Evolutionary conservation across 1,140 invertebrate genomes (phyloP).

Genomic region (Caenorhabditis latens): DNA sequence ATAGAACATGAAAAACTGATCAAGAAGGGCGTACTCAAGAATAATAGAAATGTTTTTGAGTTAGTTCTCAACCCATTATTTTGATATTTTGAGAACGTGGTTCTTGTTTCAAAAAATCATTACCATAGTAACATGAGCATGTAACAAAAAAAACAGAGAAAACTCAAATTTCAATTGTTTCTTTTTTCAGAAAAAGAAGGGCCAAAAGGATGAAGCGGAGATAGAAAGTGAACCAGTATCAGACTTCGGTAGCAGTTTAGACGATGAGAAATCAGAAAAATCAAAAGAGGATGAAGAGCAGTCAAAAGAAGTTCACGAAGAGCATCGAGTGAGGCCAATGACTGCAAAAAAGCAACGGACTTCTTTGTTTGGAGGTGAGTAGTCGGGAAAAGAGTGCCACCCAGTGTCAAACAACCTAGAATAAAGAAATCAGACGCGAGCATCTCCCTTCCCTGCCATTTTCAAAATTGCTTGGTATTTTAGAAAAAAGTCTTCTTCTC

Average conservation of each 20-base stretch:
- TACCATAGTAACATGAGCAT: background rate
- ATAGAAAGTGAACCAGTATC: conserved; percentile 33
- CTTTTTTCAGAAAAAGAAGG: conserved; percentile 32
- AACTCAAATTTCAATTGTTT: too few species aligned
- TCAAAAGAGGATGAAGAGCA: background rate
- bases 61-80: background rate
- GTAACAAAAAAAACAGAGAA: background rate
- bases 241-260: conserved; percentile 31
- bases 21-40: too few species aligned
- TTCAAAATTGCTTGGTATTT: conserved; percentile 43
- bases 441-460: conserved; percentile 43
- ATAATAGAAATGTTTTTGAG: too few species aligned
- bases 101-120: background rate
- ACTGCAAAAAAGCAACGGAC: conserved; percentile 46
- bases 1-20: too few species aligned
- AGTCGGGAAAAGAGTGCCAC: conserved; percentile 40
- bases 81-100: background rate
- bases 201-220: background rate
- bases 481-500: background rate
- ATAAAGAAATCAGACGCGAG: conserved; percentile 50
- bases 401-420: conserved; percentile 51
- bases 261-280: conserved; percentile 25
- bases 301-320: conserved; percentile 21
- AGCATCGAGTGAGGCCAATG: conserved; percentile 9
- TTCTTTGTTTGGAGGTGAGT: conserved; percentile 54